phyloP scores from a whole-genome alignment of 2,797 vertebrate genomes.

The Hippopotamyrus pictus region DNA sequence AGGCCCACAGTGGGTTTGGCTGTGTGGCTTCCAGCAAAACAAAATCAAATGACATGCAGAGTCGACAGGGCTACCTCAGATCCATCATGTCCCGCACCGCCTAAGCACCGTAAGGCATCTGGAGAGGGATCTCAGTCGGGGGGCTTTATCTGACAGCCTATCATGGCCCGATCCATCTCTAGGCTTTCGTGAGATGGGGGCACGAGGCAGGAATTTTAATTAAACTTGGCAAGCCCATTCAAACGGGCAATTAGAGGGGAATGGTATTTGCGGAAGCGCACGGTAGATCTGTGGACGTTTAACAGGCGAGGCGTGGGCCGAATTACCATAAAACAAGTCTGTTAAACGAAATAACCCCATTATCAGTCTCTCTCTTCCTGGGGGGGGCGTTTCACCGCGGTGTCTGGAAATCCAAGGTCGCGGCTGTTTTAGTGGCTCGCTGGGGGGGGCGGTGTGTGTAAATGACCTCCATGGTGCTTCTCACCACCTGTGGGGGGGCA shows the following conservation, averaged over 20 bases:
- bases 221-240: conserved; percentile 44
- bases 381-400: not conserved
- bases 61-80: not conserved
- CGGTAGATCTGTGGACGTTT: conserved; percentile 13
- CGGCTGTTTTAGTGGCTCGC: not conserved
- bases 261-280: conserved; percentile 5
- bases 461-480: not conserved
- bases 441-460: not conserved
- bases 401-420: conserved; percentile 4
- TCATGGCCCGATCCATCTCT: not conserved
- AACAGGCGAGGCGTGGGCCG: conserved; percentile 12
- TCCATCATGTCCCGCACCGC: not conserved
- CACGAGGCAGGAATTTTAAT: conserved; percentile 63
- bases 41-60: not conserved
- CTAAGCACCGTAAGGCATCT: not conserved
- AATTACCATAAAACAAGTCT: conserved; percentile 22
- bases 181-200: conserved; percentile 35
- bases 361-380: conserved; percentile 10
- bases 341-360: conserved; percentile 23
- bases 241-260: conserved; percentile 3
- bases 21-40: not conserved
- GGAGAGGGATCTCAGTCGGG: not conserved
- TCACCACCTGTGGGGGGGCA: not conserved
- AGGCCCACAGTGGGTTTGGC: not conserved
- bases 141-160: conserved; percentile 7